Conservation (phyloP, 2,888 invertebrate genomes). For the Aradus depressus region DNA sequence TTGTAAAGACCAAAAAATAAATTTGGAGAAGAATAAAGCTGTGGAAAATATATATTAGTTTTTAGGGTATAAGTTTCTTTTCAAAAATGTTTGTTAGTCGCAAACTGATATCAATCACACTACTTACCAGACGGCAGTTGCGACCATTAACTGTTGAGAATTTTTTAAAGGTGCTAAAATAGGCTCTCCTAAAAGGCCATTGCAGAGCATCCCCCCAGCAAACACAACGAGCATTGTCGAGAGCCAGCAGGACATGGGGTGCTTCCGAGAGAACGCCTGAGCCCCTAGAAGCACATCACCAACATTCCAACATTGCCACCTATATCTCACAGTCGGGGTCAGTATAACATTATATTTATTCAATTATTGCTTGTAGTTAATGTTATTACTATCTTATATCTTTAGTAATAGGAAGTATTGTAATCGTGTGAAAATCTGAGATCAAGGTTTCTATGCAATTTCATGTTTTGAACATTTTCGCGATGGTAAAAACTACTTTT, state of each 20-base stretch:
- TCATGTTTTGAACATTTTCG: no score
- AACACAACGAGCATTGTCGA: conserved; percentile 97
- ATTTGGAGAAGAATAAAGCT: no score
- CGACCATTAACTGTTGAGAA: conserved; percentile 83
- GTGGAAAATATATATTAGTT: background rate
- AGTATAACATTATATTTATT: no score
- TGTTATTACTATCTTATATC: no score
- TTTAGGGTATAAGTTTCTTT: background rate
- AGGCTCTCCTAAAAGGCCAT: conserved; percentile 91
- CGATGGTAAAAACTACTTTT: no score
- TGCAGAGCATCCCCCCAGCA: conserved; percentile 92
- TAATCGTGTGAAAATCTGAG: no score
- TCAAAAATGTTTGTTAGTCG: background rate
- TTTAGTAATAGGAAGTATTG: no score
- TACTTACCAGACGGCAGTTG: conserved; percentile 78
- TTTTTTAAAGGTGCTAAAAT: conserved; percentile 91
- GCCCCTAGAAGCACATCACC: conserved; percentile 51
- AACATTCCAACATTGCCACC: no score
- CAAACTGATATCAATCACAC: background rate
- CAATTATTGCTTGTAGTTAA: no score
- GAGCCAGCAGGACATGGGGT: conserved; percentile 94
- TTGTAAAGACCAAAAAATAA: no score
- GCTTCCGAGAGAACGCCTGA: conserved; percentile 86
- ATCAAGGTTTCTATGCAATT: no score
- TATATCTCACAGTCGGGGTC: no score